Base-by-base conservation (phyloP, 2,113 vertebrate species). In the Ibidorhyncha struthersii region DNA sequence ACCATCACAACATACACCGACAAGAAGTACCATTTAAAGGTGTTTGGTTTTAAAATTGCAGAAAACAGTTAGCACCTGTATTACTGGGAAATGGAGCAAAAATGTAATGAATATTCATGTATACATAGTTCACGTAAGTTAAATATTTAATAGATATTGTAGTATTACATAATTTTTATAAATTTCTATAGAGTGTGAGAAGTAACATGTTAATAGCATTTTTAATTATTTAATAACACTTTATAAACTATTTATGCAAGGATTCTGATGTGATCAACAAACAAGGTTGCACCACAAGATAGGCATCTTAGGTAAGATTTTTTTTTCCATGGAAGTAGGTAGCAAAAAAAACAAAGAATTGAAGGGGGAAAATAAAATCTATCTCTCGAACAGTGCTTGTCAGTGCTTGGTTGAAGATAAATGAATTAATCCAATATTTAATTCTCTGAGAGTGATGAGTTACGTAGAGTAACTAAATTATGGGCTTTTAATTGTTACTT, bases 401-500 rank as follows among this genome's bases (percentile, higher is more conserved):
- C 62, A 40, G 53, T 66, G 30, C 52, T 79, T 78, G 29, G 23
- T 67, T 91, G 56, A 87, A 89, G 61, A 65, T 84, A 91, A 84
- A 94, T 71, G 1, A 94, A 91, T 84, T 82, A 91, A 89, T 93
- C 30, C 65, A 95, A 12, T 93, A 87, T 79, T 89, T 91, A 9
- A 22, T 95, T 86, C 47, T 78, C 73, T 82, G 56, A 82, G 89
- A 96, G 56, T 80, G 74, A 92, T 93, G 91, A 79, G 49, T 84
- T 86, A 73, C 3, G 2, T 43, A 67, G 69, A 89, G 6, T 74
- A 93, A 96, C 83, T 93, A 71, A 96, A 94, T 96, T 83, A 95
- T 43, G 56, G 26, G 59, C 77, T 95, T 96, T 96, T 95, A 94
- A 94, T 93, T 95, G 91, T 95, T 96, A 76, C 83, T 95, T 91